phyloP scores from a whole-genome alignment of 2,113 vertebrate species.

The Erythrolamprus reginae region DNA sequence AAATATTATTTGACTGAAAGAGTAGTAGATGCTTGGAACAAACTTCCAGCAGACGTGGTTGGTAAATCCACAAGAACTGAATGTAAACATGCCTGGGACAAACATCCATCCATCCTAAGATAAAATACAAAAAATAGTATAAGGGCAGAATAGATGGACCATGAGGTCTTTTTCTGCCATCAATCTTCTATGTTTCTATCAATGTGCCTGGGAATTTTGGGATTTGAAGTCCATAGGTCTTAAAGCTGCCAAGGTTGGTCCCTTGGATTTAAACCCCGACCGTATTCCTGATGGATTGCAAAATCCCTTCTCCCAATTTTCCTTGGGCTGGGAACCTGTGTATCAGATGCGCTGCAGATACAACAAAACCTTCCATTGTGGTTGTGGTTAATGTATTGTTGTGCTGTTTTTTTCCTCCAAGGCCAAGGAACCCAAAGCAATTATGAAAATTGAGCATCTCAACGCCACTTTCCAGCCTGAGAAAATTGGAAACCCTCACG shows the following conservation, averaged over 20 bases:
- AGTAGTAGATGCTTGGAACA: too few relatives aligned
- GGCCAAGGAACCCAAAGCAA: constrained; percentile 93
- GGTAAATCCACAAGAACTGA: too few relatives aligned
- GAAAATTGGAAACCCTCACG: constrained; percentile 87
- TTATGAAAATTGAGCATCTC: constrained; percentile 87
- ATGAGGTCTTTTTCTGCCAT: too few relatives aligned
- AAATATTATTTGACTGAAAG: too few relatives aligned
- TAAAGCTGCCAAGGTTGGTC: not conserved
- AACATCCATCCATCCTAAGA: too few relatives aligned
- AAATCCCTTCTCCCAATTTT: not conserved
- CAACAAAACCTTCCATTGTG: not conserved
- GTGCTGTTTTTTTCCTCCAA: constrained; percentile 53
- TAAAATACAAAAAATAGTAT: too few relatives aligned
- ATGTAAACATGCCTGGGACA: too few relatives aligned
- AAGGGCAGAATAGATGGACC: too few relatives aligned
- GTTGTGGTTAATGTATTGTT: not conserved
- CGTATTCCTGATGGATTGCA: not conserved
- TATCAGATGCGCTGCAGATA: not conserved
- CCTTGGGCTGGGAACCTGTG: not conserved
- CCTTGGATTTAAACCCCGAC: not conserved
- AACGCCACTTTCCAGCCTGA: constrained; percentile 92
- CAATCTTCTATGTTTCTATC: too few relatives aligned
- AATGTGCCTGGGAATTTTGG: not conserved
- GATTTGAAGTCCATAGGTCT: not conserved
- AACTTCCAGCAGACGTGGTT: too few relatives aligned